These are phyloP conservation scores for Phataginus tetradactyla DNA, from an alignment of 2,797 vertebrate genomes.

Conservation along the genomic window DNA sequence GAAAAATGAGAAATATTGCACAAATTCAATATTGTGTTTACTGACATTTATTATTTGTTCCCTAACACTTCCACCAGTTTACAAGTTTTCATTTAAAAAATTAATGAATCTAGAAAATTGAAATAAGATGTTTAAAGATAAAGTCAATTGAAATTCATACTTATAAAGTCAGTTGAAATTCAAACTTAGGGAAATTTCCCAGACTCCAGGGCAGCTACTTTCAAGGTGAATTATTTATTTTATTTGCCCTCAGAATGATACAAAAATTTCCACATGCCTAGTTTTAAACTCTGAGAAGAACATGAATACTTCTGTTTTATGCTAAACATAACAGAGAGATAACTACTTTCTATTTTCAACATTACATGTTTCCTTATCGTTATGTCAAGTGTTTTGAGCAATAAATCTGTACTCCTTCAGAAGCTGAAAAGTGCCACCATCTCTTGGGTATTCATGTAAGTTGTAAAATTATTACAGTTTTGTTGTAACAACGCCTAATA, in stretches of 20 bases:
- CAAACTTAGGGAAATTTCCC: slow-evolving; percentile 4
- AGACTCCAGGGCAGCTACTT: neutral
- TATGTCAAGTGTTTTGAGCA: slow-evolving; percentile 42
- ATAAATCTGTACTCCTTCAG: neutral
- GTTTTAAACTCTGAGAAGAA: slow-evolving; percentile 37
- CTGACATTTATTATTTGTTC: neutral
- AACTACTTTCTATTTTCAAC: slow-evolving; percentile 42
- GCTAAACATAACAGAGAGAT: slow-evolving; percentile 42
- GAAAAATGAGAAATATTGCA: neutral
- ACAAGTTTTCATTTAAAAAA: slow-evolving; percentile 42
- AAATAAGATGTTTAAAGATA: neutral
- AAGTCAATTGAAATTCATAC: neutral
- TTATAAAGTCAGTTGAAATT: neutral
- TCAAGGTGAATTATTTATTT: neutral
- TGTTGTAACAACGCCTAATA: slow-evolving; percentile 26
- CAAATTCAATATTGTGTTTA: neutral
- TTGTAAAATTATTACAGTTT: slow-evolving; percentile 43
- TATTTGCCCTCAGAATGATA: neutral
- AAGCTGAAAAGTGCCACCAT: slow-evolving; percentile 3
- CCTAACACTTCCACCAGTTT: neutral
- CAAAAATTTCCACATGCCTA: neutral
- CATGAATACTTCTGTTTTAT: neutral
- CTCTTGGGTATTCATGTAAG: slow-evolving; percentile 36
- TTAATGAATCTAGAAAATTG: neutral
- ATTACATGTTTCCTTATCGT: neutral